Percentiles rank a stretch among this genome's conserved stretches.
Conservation (phyloP, 2,113 vertebrate genomes). For the Bos javanicus region DNA sequence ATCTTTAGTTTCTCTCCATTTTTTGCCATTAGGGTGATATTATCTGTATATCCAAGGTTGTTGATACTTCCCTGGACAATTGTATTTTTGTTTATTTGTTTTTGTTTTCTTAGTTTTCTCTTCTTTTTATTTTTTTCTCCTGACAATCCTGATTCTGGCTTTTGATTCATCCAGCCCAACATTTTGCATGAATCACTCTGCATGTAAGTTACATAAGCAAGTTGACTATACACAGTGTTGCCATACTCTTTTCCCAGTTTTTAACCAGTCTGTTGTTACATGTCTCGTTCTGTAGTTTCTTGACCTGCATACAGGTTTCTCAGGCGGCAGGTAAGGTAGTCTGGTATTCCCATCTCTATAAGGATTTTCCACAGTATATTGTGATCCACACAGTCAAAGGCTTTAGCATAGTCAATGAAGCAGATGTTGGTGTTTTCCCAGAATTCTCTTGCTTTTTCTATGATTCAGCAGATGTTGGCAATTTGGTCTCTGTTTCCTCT, state of each 20-base stretch:
- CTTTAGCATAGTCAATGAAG: background rate
- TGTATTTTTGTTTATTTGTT: background rate
- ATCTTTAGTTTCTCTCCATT: background rate
- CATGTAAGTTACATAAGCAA: background rate
- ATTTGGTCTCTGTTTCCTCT: background rate
- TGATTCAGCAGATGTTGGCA: background rate
- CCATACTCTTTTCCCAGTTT: background rate
- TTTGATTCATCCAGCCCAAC: background rate
- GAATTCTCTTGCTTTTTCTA: background rate
- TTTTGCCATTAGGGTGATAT: background rate
- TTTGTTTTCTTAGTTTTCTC: background rate
- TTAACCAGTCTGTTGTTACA: background rate
- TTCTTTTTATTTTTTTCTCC: background rate
- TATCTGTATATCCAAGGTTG: background rate
- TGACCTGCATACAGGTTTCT: background rate
- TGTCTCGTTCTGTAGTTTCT: background rate
- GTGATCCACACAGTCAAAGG: background rate
- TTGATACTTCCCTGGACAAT: background rate
- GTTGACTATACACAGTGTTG: background rate
- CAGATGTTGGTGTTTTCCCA: background rate
- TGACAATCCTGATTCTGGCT: background rate
- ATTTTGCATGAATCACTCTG: background rate
- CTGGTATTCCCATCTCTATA: background rate
- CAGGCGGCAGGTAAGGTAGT: background rate
- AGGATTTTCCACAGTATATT: background rate